These are phyloP conservation scores for Apteryx mantelli DNA, from an alignment of 2,113 vertebrate genomes.

Conservation along the genomic window DNA sequence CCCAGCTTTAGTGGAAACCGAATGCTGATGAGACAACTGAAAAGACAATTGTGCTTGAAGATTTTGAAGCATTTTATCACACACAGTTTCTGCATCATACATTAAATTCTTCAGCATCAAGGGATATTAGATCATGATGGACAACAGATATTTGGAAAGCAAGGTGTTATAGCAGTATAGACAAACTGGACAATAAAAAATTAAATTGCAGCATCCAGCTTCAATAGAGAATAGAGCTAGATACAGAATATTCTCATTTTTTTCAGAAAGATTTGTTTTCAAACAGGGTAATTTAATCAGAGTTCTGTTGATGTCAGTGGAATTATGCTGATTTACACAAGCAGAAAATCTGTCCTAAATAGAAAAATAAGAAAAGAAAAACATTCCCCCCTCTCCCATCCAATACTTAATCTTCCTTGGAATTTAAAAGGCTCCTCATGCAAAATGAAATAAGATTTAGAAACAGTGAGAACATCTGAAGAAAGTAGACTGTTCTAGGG, in stretches of 20 bases:
- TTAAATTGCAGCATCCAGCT: not conserved
- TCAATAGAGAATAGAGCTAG: not conserved
- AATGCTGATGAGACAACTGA: not conserved
- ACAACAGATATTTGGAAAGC: not conserved
- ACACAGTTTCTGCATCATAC: not conserved
- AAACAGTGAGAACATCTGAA: not conserved
- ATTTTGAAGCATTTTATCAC: not conserved
- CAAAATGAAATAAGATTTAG: conserved; percentile 6
- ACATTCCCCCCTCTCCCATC: not conserved
- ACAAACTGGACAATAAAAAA: not conserved
- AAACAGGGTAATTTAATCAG: not conserved
- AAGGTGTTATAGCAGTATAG: not conserved
- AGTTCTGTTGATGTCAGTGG: not conserved
- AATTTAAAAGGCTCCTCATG: not conserved
- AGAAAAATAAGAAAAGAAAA: not conserved
- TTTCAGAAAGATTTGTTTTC: not conserved
- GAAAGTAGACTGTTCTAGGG: not conserved
- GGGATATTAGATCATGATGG: not conserved
- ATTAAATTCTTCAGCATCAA: not conserved
- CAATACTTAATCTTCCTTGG: not conserved
- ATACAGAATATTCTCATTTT: not conserved
- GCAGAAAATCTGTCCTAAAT: not conserved
- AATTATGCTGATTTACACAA: not conserved
- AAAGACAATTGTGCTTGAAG: not conserved
- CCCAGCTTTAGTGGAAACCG: not conserved